Percentiles rank a stretch among this genome's conserved stretches.
phyloP scores from a whole-genome alignment of 2,888 invertebrate species.

The Meliscaeva auricollis region DNA sequence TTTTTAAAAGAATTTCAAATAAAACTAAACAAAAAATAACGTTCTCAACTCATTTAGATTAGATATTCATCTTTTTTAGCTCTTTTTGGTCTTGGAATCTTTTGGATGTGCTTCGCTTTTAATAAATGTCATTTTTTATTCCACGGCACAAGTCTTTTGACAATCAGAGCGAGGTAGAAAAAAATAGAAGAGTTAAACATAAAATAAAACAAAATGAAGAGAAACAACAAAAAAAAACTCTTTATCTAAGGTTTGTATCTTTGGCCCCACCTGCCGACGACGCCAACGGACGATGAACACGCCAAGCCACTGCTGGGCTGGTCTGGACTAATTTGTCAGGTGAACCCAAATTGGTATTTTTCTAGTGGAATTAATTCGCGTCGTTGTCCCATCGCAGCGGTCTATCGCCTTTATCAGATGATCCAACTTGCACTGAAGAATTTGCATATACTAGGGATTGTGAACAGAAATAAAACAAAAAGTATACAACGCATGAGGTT shows the following conservation, averaged over 20 bases:
- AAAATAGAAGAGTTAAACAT: slow-evolving; percentile 11
- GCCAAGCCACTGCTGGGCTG: neutral
- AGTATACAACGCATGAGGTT: slow-evolving; percentile 23
- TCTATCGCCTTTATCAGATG: slow-evolving; percentile 47
- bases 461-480: slow-evolving; percentile 17
- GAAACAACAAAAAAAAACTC: slow-evolving; percentile 10
- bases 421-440: slow-evolving; percentile 45
- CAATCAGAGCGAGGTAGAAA: slow-evolving; percentile 59
- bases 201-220: slow-evolving; percentile 11
- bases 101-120: slow-evolving; percentile 40
- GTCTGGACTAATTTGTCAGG: slow-evolving; percentile 65
- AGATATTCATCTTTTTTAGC: slow-evolving; percentile 58
- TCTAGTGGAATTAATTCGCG: slow-evolving; percentile 57
- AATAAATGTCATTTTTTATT: slow-evolving; percentile 65
- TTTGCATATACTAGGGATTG: slow-evolving; percentile 52
- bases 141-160: slow-evolving; percentile 25
- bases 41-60: slow-evolving; percentile 63
- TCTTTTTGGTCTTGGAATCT: neutral
- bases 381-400: slow-evolving; percentile 15
- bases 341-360: slow-evolving; percentile 46
- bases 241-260: slow-evolving; percentile 43
- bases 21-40: slow-evolving; percentile 21
- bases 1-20: slow-evolving; percentile 16
- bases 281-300: slow-evolving; percentile 1
- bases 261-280: slow-evolving; percentile 58